Evolutionary conservation across 2,797 vertebrate genomes (phyloP).

Genomic region (Echiichthys vipera): DNA sequence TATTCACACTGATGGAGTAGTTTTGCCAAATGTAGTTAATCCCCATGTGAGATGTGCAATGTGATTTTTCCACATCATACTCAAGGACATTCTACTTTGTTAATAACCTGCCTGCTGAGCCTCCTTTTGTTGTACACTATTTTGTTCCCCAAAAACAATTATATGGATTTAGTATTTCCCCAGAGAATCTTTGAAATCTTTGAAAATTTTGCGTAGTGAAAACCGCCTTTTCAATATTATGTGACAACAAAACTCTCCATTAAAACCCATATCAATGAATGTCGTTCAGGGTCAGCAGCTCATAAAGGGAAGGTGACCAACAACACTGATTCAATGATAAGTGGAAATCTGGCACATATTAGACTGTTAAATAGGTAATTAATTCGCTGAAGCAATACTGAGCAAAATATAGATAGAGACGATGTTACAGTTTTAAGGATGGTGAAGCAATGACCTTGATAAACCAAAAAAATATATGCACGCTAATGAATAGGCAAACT

Average conservation of each 20-base stretch:
- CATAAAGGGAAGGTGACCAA: conserved; percentile 36
- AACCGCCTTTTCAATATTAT: conserved; percentile 10
- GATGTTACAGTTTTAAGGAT: background rate
- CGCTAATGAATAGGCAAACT: conserved; percentile 5
- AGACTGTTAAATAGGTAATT: background rate
- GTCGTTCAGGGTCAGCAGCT: conserved; percentile 17
- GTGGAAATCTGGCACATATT: conserved; percentile 31
- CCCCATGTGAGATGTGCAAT: conserved; percentile 19
- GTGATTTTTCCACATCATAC: background rate
- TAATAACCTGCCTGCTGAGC: conserved; percentile 29
- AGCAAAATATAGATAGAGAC: background rate
- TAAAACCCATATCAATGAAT: conserved; percentile 14
- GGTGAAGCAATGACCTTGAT: background rate
- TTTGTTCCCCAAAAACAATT: background rate
- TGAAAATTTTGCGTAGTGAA: background rate
- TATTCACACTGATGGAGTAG: background rate
- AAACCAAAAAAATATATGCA: background rate
- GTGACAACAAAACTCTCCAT: conserved; percentile 19
- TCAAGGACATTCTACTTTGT: conserved; percentile 38
- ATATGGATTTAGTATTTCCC: conserved; percentile 14
- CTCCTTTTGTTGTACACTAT: conserved; percentile 15
- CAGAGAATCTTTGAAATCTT: conserved; percentile 4
- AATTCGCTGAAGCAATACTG: background rate
- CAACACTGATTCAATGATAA: conserved; percentile 17
- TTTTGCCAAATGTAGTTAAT: conserved; percentile 43